Evolutionary conservation across 1,140 invertebrate genomes (phyloP).

Genomic region (Rhyacophila brunnea): DNA sequence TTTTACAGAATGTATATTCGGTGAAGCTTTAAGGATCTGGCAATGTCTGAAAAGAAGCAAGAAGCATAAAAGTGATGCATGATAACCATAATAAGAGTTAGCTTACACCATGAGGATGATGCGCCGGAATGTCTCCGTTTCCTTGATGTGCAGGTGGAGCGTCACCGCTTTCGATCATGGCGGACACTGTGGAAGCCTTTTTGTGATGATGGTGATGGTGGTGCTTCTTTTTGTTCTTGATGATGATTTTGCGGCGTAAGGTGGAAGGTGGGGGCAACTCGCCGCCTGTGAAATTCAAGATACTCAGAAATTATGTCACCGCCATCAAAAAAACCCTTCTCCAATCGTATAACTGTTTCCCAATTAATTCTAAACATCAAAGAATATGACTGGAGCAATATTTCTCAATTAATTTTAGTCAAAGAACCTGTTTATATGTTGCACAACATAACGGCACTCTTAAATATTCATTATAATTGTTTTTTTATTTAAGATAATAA

Average conservation of each 20-base stretch:
- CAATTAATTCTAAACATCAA: too few relatives aligned
- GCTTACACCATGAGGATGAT: constrained; percentile 12
- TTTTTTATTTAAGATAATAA: background rate
- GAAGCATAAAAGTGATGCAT: too few relatives aligned
- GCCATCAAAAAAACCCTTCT: too few relatives aligned
- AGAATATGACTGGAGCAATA: too few relatives aligned
- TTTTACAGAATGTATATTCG: too few relatives aligned
- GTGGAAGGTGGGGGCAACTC: constrained; percentile 84
- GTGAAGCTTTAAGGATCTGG: too few relatives aligned
- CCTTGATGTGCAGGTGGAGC: constrained; percentile 29
- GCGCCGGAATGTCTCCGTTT: constrained; percentile 34
- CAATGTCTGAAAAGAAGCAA: too few relatives aligned
- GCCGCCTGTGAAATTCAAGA: constrained; percentile 59
- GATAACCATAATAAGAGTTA: background rate
- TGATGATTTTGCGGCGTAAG: constrained; percentile 90
- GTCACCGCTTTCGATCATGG: constrained; percentile 31
- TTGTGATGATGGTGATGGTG: constrained; percentile 74
- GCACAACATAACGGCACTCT: too few relatives aligned
- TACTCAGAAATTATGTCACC: too few relatives aligned
- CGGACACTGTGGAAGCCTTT: constrained; percentile 42
- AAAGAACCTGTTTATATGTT: too few relatives aligned
- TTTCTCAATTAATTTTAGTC: too few relatives aligned
- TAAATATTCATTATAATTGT: background rate
- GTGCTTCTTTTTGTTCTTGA: constrained; percentile 98
- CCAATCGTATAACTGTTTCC: too few relatives aligned